Evolutionary conservation across 2,797 vertebrate species (phyloP).

Genomic region (Nannoperca australis): DNA sequence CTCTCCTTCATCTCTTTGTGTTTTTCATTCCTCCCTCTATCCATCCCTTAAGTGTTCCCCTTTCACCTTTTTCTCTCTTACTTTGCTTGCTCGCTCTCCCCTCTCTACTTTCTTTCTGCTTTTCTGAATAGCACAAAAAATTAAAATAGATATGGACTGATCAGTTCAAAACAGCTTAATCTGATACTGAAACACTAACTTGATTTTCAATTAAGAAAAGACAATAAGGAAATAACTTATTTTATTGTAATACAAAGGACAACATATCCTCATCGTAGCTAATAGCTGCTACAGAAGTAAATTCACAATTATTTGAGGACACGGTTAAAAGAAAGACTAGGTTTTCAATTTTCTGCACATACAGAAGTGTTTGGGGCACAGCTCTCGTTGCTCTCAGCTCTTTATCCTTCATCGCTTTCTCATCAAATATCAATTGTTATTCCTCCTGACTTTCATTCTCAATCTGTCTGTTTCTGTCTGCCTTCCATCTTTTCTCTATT

Average conservation of each 20-base stretch:
- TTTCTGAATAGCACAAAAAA: background rate
- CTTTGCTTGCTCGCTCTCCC: background rate
- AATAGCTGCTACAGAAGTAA: background rate
- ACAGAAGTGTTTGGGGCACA: background rate
- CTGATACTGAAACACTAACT: background rate
- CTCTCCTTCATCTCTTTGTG: constrained; percentile 23
- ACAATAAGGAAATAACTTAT: background rate
- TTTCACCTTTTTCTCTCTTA: constrained; percentile 20
- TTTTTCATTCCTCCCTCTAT: constrained; percentile 33
- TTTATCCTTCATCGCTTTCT: background rate
- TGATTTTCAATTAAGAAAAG: background rate
- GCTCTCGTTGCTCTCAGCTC: background rate
- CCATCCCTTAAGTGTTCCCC: constrained; percentile 32
- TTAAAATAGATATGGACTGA: background rate
- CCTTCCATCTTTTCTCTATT: constrained; percentile 16
- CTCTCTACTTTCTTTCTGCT: background rate
- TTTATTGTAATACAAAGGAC: background rate
- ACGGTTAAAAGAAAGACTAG: background rate
- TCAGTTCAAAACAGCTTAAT: background rate
- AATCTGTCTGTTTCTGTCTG: constrained; percentile 30
- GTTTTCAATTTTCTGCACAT: background rate
- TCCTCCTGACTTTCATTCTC: constrained; percentile 33
- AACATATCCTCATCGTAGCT: background rate
- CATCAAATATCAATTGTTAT: constrained; percentile 27
- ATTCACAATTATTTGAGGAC: background rate